phyloP scores from a whole-genome alignment of 2,888 invertebrate species.

The Caenorhabditis uteleia region DNA sequence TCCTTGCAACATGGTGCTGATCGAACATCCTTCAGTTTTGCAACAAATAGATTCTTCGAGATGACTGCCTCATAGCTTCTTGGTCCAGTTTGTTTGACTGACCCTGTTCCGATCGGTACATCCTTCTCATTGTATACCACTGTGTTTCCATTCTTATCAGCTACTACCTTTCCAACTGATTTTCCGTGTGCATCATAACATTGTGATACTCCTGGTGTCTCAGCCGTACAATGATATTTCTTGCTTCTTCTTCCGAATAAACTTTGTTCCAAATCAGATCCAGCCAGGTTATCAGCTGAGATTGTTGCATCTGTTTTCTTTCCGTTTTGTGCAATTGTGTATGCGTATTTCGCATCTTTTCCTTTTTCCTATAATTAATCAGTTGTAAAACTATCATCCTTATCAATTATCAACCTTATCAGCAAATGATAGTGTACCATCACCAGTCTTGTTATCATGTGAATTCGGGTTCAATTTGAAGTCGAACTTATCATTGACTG shows the following conservation, averaged over 20 bases:
- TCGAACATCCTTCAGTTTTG: constrained; percentile 64
- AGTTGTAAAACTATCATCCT: constrained; percentile 1
- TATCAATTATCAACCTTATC: no score
- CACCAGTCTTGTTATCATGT: constrained; percentile 61
- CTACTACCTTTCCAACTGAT: constrained; percentile 67
- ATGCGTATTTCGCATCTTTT: constrained; percentile 63
- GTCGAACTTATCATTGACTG: constrained; percentile 64
- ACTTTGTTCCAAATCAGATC: constrained; percentile 56
- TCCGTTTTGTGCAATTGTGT: constrained; percentile 65
- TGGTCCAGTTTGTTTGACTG: constrained; percentile 59
- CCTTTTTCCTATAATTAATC: constrained; percentile 54
- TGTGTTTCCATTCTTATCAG: constrained; percentile 68
- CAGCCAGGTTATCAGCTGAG: constrained; percentile 54
- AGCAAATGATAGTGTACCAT: constrained; percentile 57
- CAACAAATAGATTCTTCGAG: constrained; percentile 67
- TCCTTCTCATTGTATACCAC: constrained; percentile 68
- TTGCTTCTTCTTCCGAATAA: constrained; percentile 66
- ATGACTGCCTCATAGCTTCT: constrained; percentile 66
- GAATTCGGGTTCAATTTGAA: constrained; percentile 63
- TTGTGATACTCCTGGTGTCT: constrained; percentile 68
- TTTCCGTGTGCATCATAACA: constrained; percentile 68
- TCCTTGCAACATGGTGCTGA: constrained; percentile 63
- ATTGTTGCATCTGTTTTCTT: constrained; percentile 65
- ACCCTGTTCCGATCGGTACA: constrained; percentile 68
- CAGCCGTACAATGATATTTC: constrained; percentile 67